A percentile compares a stretch with the other conserved stretches of the same genome.
Conservation (phyloP, 2,888 invertebrate genomes). For the Andrena chrysosceles region DNA sequence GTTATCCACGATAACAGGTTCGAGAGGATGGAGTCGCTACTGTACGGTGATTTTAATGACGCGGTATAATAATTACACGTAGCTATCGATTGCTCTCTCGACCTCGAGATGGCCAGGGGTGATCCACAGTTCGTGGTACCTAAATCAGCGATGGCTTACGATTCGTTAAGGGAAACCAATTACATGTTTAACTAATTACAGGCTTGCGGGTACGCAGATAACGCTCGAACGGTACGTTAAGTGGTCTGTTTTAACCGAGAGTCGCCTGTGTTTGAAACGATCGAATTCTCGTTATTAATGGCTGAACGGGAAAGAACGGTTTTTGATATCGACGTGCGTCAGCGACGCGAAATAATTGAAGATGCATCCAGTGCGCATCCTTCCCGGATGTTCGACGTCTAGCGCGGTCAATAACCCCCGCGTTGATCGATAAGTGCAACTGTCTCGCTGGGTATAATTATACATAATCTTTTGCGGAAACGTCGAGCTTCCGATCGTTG, state of each 20-base stretch:
- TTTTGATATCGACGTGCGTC: background rate
- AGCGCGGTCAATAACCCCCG: slow-evolving; percentile 49
- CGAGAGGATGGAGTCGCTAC: slow-evolving; percentile 16
- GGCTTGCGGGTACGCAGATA: background rate
- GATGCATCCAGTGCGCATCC: background rate
- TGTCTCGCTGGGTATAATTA: slow-evolving; percentile 46
- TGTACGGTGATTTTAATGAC: slow-evolving; percentile 53
- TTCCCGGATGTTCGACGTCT: slow-evolving; percentile 22
- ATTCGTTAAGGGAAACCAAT: slow-evolving; percentile 42
- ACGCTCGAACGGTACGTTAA: background rate
- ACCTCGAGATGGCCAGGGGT: slow-evolving; percentile 24
- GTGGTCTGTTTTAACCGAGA: slow-evolving; percentile 6
- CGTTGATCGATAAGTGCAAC: slow-evolving; percentile 57
- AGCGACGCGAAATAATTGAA: slow-evolving; percentile 36
- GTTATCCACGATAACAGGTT: slow-evolving; percentile 18
- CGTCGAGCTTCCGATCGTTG: slow-evolving; percentile 9
- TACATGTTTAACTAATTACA: background rate
- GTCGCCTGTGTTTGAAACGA: background rate
- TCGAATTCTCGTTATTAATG: slow-evolving; percentile 19
- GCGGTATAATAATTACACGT: slow-evolving; percentile 60
- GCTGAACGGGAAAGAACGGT: background rate
- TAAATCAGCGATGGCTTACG: slow-evolving; percentile 44
- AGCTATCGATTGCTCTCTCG: slow-evolving; percentile 49
- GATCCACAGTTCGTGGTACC: background rate
- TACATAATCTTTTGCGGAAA: slow-evolving; percentile 42